These are phyloP conservation scores for Tenthredo amoena DNA, from an alignment of 2,888 invertebrate species.

Conservation along the genomic window DNA sequence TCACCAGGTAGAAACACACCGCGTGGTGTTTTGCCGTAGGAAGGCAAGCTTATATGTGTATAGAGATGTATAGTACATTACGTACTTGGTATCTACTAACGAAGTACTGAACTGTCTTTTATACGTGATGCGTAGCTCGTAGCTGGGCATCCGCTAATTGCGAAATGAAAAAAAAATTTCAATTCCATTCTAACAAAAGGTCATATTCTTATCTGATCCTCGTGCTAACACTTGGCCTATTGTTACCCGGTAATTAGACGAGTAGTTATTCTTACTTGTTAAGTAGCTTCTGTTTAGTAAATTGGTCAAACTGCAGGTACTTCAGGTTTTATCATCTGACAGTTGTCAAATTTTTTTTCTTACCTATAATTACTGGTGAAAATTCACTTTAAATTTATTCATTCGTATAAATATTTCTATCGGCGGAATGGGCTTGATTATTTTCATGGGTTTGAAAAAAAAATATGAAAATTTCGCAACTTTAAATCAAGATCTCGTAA, in stretches of 20 bases:
- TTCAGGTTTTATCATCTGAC: neutral
- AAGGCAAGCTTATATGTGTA: neutral
- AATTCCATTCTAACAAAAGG: constrained; percentile 41
- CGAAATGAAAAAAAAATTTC: constrained; percentile 64
- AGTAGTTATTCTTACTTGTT: constrained; percentile 26
- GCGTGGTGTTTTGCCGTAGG: constrained; percentile 6
- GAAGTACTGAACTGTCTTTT: neutral
- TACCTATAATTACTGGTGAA: neutral
- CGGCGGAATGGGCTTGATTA: neutral
- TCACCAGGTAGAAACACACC: constrained; percentile 44
- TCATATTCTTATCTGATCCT: constrained; percentile 49
- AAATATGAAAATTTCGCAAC: constrained; percentile 27
- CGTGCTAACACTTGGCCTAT: constrained; percentile 41
- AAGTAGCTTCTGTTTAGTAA: constrained; percentile 46
- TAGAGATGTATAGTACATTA: constrained; percentile 57
- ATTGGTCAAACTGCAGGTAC: neutral
- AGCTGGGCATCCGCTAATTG: constrained; percentile 66
- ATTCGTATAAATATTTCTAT: neutral
- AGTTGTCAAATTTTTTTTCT: neutral
- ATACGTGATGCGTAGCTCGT: neutral
- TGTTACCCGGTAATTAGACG: constrained; percentile 43
- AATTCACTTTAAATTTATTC: neutral
- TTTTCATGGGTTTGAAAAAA: neutral
- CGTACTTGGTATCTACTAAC: constrained; percentile 57
- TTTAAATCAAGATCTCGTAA: constrained; percentile 16